Evolutionary conservation across 1,140 invertebrate species (phyloP).

Genomic region (Heterodera schachtii): DNA sequence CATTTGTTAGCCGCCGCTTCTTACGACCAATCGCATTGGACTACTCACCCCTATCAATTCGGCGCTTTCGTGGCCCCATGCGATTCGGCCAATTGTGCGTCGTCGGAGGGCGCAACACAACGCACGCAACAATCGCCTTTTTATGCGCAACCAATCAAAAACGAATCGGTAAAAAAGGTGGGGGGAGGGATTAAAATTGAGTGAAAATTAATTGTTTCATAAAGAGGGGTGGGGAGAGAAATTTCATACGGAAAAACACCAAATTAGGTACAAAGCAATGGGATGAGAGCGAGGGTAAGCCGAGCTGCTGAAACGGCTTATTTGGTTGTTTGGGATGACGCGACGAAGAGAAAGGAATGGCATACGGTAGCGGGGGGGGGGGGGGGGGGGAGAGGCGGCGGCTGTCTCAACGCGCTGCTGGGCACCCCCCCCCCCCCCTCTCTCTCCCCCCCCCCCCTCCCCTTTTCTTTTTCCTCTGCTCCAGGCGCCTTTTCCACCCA

Average conservation of each 20-base stretch:
- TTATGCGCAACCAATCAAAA: background rate
- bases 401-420: background rate
- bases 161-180: background rate
- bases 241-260: too few species aligned
- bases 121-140: background rate
- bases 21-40: conserved; percentile 9
- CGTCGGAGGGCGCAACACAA: background rate
- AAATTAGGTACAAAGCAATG: too few species aligned
- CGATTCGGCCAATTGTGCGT: background rate
- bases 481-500: background rate
- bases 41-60: background rate
- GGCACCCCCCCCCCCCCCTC: background rate
- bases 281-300: too few species aligned
- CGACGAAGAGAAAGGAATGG: background rate
- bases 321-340: background rate
- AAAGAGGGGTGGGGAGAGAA: too few species aligned
- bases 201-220: background rate
- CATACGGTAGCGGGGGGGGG: background rate
- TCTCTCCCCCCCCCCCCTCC: background rate
- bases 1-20: conserved; percentile 1
- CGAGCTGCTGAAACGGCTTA: background rate
- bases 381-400: background rate
- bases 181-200: background rate
- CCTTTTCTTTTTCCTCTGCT: background rate
- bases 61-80: background rate